Percentiles rank a stretch among this genome's conserved stretches.
Evolutionary conservation across 2,113 vertebrate species (phyloP).

Genomic region (Zeus faber): DNA sequence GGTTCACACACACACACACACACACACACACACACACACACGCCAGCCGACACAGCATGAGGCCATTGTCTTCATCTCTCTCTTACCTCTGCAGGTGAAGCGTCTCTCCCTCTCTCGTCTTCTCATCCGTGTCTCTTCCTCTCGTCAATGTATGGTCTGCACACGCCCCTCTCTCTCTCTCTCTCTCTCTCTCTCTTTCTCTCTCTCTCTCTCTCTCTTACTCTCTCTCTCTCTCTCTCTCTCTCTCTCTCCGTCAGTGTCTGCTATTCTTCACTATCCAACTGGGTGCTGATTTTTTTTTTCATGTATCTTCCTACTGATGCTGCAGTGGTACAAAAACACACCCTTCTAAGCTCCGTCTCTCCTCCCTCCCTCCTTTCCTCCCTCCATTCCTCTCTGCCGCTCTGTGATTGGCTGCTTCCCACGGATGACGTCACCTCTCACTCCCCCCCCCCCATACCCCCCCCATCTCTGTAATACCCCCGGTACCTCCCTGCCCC

Average conservation of each 20-base stretch:
- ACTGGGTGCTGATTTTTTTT: no score
- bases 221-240: slow-evolving; percentile 1
- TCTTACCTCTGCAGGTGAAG: slow-evolving; percentile 53
- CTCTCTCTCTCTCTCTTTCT: background rate
- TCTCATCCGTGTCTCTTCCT: background rate
- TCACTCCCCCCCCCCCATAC: slow-evolving; percentile 31
- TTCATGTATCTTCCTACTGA: slow-evolving; percentile 30
- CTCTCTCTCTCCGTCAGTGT: background rate
- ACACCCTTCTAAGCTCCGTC: slow-evolving; percentile 59
- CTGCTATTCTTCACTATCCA: no score
- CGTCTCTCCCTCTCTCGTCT: background rate
- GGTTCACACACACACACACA: slow-evolving; percentile 14
- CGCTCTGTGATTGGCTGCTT: slow-evolving; percentile 51
- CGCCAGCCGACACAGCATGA: slow-evolving; percentile 6
- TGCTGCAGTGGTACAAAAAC: slow-evolving; percentile 68
- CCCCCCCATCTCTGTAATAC: no score
- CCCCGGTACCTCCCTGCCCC: slow-evolving; percentile 37
- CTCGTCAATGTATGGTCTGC: background rate
- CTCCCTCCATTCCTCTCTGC: slow-evolving; percentile 30
- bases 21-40: slow-evolving; percentile 4
- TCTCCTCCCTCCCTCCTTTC: slow-evolving; percentile 40
- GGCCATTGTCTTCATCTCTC: slow-evolving; percentile 22
- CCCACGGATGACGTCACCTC: slow-evolving; percentile 63
- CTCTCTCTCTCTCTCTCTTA: background rate
- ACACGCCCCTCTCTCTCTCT: no score